Evolutionary conservation across 2,797 vertebrate genomes (phyloP).

Genomic region (Podarcis siculus): DNA sequence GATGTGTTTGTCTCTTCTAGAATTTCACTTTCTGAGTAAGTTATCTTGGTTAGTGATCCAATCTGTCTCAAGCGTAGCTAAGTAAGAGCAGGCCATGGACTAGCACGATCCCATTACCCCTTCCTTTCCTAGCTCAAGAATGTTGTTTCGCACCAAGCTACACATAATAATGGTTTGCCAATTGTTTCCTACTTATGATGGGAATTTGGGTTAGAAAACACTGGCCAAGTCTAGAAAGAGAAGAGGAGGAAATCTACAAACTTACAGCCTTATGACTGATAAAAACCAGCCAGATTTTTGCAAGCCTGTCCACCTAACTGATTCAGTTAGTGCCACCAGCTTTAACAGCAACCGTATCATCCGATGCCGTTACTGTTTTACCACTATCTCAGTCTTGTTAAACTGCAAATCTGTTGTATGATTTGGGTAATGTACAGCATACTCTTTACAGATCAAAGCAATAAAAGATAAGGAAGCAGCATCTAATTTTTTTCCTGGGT

Average conservation of each 20-base stretch:
- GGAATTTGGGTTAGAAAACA: not conserved
- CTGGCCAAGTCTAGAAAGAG: not conserved
- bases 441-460: not conserved
- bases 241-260: not conserved
- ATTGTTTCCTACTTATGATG: not conserved
- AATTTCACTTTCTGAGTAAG: no score
- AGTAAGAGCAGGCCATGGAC: not conserved
- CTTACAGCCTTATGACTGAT: not conserved
- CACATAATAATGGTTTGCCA: no score
- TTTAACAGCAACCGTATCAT: not conserved
- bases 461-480: constrained; percentile 31
- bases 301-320: no score
- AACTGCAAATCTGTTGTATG: not conserved
- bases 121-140: not conserved
- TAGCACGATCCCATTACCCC: not conserved
- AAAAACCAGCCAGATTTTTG: not conserved
- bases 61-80: not conserved
- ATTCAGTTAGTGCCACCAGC: not conserved
- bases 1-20: not conserved
- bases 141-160: no score
- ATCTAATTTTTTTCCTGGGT: constrained; percentile 66
- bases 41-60: no score
- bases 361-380: not conserved
- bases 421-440: not conserved
- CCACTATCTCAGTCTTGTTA: not conserved